phyloP scores from a whole-genome alignment of 2,797 vertebrate genomes.

The Dromococcyx pavoninus region DNA sequence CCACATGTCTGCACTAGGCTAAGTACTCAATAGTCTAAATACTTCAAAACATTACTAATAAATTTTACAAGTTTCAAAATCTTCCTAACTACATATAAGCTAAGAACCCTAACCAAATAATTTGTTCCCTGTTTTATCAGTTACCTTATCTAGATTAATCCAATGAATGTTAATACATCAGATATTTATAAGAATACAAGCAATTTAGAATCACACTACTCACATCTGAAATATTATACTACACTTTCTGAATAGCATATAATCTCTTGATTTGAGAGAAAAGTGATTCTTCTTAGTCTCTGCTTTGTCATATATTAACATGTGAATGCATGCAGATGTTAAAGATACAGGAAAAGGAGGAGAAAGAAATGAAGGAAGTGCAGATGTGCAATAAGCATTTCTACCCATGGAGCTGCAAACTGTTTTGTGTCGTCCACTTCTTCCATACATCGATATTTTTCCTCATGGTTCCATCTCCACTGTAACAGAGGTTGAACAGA shows the following conservation, averaged over 20 bases:
- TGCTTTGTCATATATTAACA: neutral
- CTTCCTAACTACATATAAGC: neutral
- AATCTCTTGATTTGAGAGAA: neutral
- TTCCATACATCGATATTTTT: conserved; percentile 99
- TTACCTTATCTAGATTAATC: neutral
- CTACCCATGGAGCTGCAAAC: conserved; percentile 96
- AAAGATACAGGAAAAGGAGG: neutral
- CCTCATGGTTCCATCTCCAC: conserved; percentile 97
- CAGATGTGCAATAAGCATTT: neutral
- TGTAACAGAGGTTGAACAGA: conserved; percentile 58
- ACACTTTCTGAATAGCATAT: neutral
- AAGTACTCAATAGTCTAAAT: neutral
- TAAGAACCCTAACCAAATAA: neutral
- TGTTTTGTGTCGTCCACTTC: conserved; percentile 97
- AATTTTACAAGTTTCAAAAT: neutral
- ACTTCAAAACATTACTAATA: neutral
- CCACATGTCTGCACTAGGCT: neutral
- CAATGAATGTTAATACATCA: neutral
- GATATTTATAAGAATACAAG: neutral
- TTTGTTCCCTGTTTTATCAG: neutral
- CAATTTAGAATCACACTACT: neutral
- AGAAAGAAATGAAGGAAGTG: neutral
- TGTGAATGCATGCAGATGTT: neutral
- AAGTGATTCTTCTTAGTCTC: neutral
- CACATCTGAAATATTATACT: neutral